phyloP scores from a whole-genome alignment of 2,888 invertebrate genomes.

The Gnatocerus cornutus region DNA sequence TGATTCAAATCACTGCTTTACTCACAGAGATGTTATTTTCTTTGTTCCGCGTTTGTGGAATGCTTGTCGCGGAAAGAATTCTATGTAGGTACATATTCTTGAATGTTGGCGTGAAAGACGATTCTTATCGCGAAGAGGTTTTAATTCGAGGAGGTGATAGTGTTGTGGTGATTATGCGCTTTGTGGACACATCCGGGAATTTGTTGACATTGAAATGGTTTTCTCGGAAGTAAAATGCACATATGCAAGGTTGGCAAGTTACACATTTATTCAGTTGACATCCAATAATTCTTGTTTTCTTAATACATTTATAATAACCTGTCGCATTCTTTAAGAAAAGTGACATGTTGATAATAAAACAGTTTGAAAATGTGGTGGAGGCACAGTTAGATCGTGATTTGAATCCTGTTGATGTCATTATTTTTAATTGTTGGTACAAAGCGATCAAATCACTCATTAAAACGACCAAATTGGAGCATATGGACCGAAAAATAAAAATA shows the following conservation, averaged over 20 bases:
- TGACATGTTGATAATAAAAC: too few species aligned
- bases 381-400: too few species aligned
- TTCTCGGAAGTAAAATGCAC: not conserved
- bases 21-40: constrained; percentile 24
- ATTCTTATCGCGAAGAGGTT: constrained; percentile 16
- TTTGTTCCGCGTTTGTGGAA: constrained; percentile 26
- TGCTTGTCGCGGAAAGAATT: constrained; percentile 17
- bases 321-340: too few species aligned
- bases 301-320: too few species aligned
- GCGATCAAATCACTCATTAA: constrained; percentile 9
- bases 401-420: too few species aligned
- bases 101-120: constrained; percentile 26
- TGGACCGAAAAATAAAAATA: constrained; percentile 40
- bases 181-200: constrained; percentile 6
- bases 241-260: not conserved
- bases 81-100: constrained; percentile 24
- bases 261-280: too few species aligned
- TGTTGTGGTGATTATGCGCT: constrained; percentile 5
- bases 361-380: too few species aligned
- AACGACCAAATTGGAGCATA: constrained; percentile 38
- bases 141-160: constrained; percentile 22
- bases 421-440: too few species aligned
- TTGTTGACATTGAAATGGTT: not conserved
- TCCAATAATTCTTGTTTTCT: too few species aligned
- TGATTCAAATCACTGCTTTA: constrained; percentile 11